A percentile compares a stretch with the other conserved stretches of the same genome.
Conservation (phyloP, 37 sponge, comb jelly and placozoan genomes). For the Chondrilla cf. caribensis region DNA sequence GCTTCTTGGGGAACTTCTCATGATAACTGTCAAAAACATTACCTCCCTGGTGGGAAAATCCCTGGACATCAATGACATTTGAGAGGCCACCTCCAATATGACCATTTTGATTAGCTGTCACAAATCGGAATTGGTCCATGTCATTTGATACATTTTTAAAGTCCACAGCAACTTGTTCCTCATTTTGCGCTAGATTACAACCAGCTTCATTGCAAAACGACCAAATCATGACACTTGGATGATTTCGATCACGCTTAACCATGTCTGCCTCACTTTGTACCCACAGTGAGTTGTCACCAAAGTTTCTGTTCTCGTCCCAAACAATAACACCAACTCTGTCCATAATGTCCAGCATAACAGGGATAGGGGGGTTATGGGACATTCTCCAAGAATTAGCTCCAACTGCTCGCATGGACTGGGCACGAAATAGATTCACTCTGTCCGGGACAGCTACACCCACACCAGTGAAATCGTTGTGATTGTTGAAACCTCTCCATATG, state of each 20-base stretch:
- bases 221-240: conserved; percentile 61
- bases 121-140: conserved; percentile 39
- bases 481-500: conserved; percentile 53
- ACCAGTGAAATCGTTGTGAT: conserved; percentile 67
- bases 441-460: conserved; percentile 52
- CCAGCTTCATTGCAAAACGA: conserved; percentile 66
- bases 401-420: conserved; percentile 48
- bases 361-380: conserved; percentile 63
- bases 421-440: conserved; percentile 50
- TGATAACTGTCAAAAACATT: conserved; percentile 34
- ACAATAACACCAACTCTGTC: conserved; percentile 50
- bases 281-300: conserved; percentile 43
- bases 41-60: conserved; percentile 53
- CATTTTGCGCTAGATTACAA: conserved; percentile 14
- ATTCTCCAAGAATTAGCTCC: conserved; percentile 65
- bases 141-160: conserved; percentile 36
- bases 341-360: conserved; percentile 44
- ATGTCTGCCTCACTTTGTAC: conserved; percentile 39
- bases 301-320: conserved; percentile 65
- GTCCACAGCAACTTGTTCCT: neutral
- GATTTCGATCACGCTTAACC: conserved; percentile 64
- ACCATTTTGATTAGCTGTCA: conserved; percentile 39
- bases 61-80: conserved; percentile 47
- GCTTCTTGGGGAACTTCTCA: conserved; percentile 34
- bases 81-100: conserved; percentile 28